Evolutionary conservation across 1,140 invertebrate genomes (phyloP), one percentile per base, ranked within the genome.

Genomic region (Papilio helenus): DNA sequence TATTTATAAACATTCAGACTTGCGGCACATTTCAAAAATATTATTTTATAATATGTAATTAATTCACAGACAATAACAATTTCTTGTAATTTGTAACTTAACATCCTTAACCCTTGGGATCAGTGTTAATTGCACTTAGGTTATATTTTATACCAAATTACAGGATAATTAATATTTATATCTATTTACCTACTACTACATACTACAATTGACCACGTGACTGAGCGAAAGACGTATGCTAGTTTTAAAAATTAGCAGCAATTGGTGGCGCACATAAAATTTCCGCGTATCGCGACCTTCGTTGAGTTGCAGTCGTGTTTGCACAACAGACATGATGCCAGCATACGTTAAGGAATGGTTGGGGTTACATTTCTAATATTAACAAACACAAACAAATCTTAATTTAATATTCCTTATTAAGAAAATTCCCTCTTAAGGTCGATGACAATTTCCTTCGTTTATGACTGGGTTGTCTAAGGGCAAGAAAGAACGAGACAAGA

Each of bases 271-370:
- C 76, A 76, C 76, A 81, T 81, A 76, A 85, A 85, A 84, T 89
- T 89, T 91, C 89, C 86, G 86, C 87, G 78, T 86, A 58, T 77
- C 26, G 61, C 80, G 87, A 85, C 88, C 89, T 90, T 91, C 86
- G 73, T 42, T 68, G 46, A 65, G 79, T 44, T 55, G 16, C 29
- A 77, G 76, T 73, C 74, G 49, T 34, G 73, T 84, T 91, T 91
- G 83, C 89, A 86, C 85, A 88, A 87, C 61, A 65, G 82, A 77
- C 72, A 55, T 79, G 83, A 78, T 80, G 73, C 76, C 79, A 84
- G 84, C 86, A 83, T 85, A 81, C 79, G 76, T 79, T 79, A 76
- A 79, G 26, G 26, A 76, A 26, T 16, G 26, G 61, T 68, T 68
- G 14, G 58, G 58, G 12, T 26, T 29, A 26, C 10, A 29, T 68